Evolutionary conservation across 2,888 invertebrate species (phyloP), one percentile per base, ranked within the genome.

Genomic region (Vanessa cardui): DNA sequence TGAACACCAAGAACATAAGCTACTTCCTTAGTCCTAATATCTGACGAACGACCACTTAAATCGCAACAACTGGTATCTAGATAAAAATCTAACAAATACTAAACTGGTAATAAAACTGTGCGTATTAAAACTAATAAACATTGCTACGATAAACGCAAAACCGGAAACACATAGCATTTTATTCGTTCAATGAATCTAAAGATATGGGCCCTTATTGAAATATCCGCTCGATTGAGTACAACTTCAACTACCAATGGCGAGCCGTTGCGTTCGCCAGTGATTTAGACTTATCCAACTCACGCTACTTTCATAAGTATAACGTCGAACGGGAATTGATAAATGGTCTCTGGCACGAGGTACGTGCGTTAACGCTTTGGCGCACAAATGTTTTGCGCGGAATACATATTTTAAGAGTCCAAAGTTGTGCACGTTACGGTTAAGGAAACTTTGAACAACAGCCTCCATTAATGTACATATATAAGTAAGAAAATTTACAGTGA

Each of bases 171-270:
- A 31, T 54, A 31, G 6, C 16, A 54, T 56, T 33, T 56, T 33
- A 33, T 39, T 60, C 60, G 58, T 59, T 58, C 62, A 66, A 47
- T 62, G 47, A 58, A 62, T 39, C n/a, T 50, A 52, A 68, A 64
- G 58, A 65, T 59, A 69, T 62, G 66, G 62, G 47, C 52, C 62
- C 62, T 69, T 69, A 69, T 69, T 69, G 66, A 59, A 39, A 66
- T 62, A 65, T 69, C 69, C 65, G 69, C 54, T 62, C 69, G 62
- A 69, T 69, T 69, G 52, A 62, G 9, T 12, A 12, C 39, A 39
- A 39, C 12, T 47, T 20, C 59, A 20, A 62, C 47, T 54, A 33
- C 31, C 49, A 39, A 56, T 56, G 18, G 46, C 58, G 58, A 49
- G 58, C 45, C 50, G 50, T 58, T 18, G 56, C 50, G 50, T 58